Evolutionary conservation across 2,113 vertebrate species (phyloP).

Genomic region (Casuarius casuarius): DNA sequence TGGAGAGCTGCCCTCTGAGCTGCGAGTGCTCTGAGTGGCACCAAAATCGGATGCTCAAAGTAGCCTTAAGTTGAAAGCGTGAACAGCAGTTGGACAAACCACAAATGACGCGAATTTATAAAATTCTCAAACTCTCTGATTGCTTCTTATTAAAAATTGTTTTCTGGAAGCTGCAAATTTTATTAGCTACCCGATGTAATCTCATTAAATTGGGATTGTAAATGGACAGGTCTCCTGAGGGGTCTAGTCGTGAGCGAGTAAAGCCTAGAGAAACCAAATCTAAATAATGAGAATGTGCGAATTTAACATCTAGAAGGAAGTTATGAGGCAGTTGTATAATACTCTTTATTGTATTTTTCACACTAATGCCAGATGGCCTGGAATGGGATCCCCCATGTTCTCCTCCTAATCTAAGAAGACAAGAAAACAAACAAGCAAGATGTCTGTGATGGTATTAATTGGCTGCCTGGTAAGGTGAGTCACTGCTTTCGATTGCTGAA

Average conservation of each 20-base stretch:
- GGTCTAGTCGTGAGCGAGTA: background rate
- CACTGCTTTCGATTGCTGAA: slow-evolving; percentile 18
- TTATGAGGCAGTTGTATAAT: background rate
- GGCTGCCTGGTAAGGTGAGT: slow-evolving; percentile 37
- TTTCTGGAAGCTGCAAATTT: background rate
- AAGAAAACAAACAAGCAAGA: slow-evolving; percentile 33
- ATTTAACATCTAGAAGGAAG: slow-evolving; percentile 7
- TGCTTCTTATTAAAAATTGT: background rate
- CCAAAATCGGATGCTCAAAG: background rate
- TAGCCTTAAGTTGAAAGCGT: background rate
- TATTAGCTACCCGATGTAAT: background rate
- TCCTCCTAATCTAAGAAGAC: slow-evolving; percentile 12
- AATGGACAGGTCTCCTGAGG: background rate
- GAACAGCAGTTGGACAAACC: fast-evolving
- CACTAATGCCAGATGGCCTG: slow-evolving; percentile 53
- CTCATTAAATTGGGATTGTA: background rate
- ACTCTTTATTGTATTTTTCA: background rate
- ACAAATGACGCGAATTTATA: fast-evolving
- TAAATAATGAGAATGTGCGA: background rate
- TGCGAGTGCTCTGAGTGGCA: fast-evolving
- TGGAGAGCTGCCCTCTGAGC: background rate
- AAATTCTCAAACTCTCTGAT: background rate
- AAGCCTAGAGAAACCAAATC: background rate
- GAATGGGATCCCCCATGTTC: slow-evolving; percentile 42
- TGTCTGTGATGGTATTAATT: background rate